Evolutionary conservation across 2,113 vertebrate genomes (phyloP).

Genomic region (Numenius arquata): DNA sequence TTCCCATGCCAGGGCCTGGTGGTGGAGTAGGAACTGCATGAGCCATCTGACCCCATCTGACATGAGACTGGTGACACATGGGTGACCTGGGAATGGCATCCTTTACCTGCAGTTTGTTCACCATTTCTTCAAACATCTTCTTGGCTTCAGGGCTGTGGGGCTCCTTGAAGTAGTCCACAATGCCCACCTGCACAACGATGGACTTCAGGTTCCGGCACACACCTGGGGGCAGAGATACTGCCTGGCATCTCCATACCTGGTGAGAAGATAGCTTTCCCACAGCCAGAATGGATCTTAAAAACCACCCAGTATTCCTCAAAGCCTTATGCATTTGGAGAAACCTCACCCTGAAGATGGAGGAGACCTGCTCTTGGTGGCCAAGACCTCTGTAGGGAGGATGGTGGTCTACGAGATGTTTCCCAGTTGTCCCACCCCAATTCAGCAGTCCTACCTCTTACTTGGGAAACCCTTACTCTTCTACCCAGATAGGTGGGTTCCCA

Average conservation of each 20-base stretch:
- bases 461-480: background rate
- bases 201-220: constrained; percentile 97
- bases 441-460: rapidly evolving
- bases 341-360: background rate
- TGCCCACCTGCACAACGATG: constrained; percentile 96
- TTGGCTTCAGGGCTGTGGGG: constrained; percentile 93
- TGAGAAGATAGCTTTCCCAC: background rate
- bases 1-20: too few species aligned
- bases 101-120: constrained; percentile 95
- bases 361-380: rapidly evolving
- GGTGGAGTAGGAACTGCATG: background rate
- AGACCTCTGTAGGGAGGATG: background rate
- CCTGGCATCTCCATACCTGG: background rate
- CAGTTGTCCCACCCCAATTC: background rate
- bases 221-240: constrained; percentile 67
- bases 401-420: rapidly evolving
- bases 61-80: rapidly evolving
- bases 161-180: constrained; percentile 98
- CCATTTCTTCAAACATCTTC: constrained; percentile 98
- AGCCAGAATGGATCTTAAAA: background rate
- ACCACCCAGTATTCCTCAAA: background rate
- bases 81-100: background rate
- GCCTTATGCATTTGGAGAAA: too few species aligned
- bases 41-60: background rate
- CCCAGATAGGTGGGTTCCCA: background rate